Conservation (phyloP, 1,140 invertebrate species). For the Battus philenor region DNA sequence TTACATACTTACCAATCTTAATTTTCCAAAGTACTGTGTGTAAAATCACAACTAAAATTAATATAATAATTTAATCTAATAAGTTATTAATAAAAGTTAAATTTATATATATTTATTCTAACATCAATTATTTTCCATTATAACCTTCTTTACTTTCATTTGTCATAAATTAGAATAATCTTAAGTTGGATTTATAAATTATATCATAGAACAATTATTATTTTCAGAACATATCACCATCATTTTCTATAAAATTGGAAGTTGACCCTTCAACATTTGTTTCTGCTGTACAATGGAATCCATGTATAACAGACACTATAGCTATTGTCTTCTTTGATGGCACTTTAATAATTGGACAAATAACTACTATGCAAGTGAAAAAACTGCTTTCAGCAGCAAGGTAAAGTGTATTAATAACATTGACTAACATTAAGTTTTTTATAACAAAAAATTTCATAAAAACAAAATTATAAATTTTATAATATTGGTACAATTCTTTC, state of each 20-base stretch:
- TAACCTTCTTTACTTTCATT: too few relatives aligned
- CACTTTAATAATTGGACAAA: conserved; percentile 41
- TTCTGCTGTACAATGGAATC: conserved; percentile 62
- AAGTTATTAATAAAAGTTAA: too few relatives aligned
- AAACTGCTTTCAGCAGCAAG: conserved; percentile 54
- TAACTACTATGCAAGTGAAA: conserved; percentile 47
- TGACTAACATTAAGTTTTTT: background rate
- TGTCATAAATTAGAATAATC: too few relatives aligned
- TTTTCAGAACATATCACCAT: conserved; percentile 48
- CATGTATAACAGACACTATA: conserved; percentile 57
- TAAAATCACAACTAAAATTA: too few relatives aligned
- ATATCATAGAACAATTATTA: too few relatives aligned
- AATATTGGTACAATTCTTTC: background rate
- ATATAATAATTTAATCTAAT: too few relatives aligned
- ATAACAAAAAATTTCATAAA: background rate
- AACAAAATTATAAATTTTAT: too few relatives aligned
- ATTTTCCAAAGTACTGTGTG: too few relatives aligned
- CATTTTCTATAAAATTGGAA: conserved; percentile 39
- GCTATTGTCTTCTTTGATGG: conserved; percentile 59
- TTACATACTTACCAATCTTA: too few relatives aligned
- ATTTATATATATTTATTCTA: background rate
- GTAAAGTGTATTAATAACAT: conserved; percentile 24
- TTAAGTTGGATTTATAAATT: too few relatives aligned
- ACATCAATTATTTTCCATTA: too few relatives aligned
- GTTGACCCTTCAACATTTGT: conserved; percentile 48